Evolutionary conservation across 2,888 invertebrate genomes (phyloP), one percentile per base, ranked within the genome.

Genomic region (Linnaemya vulpina): DNA sequence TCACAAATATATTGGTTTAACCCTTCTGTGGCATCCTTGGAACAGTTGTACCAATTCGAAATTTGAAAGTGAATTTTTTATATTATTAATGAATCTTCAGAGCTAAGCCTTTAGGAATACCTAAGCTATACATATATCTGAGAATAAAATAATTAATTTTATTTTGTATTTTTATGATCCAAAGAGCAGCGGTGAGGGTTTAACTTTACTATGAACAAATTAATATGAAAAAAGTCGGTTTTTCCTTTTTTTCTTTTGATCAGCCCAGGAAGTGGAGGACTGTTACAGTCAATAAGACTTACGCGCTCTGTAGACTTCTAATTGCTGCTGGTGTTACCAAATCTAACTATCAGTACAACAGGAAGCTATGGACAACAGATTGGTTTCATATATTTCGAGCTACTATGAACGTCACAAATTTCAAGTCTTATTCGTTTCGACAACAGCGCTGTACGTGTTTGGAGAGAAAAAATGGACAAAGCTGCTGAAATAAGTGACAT

Each of bases 341-440:
- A 53, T 53, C 53, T 25, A 53, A 53, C 53, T 53, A 53, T 22
- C 22, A 53, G 22, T 25, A 53, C 53, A 20, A 20, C 20, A 10
- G 5, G 22, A 25, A 53, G 11, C 53, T 53, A 20, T 53, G 53
- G 13, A 53, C 22, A 22, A 53, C 53, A 53, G 11, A 53, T 53
- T 25, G 53, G 53, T 53, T 53, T 53, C 22, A 22, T 9, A 53
- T 53, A 53, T 22, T 53, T 53, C 53, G 53, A 22, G 53, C 22
- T 53, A 25, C 53, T 53, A 53, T 53, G 53, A 53, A 53, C 53
- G 53, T 53, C 53, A 22, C 10, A 22, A 2, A 53, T 53, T 53
- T 53, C 22, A 22, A 8, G 53, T 25, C 25, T 20, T 53, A 53
- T 53, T 25, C 53, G 20, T 11, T 22, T 53, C 53, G 25, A 51